Base-by-base conservation (phyloP, 1,140 invertebrate species). In the Halictus rubicundus region DNA sequence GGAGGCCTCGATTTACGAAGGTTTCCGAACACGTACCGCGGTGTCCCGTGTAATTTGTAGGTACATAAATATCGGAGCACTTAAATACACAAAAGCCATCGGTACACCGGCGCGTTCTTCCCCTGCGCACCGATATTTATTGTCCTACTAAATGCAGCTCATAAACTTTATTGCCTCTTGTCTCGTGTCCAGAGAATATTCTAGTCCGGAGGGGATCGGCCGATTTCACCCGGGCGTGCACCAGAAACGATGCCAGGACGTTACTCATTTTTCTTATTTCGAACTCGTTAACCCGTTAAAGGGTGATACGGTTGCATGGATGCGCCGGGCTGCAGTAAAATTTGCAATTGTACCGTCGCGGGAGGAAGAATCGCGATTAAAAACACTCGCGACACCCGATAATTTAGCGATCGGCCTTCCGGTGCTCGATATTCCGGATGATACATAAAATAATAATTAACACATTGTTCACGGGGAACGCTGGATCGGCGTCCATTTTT, bases 41-140 rank as follows among this genome's bases (percentile, higher is more conserved):
- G 49, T 54, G 69, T 65, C 21, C 57, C 63, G 77, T 54, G 83
- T 87, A 88, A 88, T 89, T 87, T 83, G 85, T 77, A 68, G 80
- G 73, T 72, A 79, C 77, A 84, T 84, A 83, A 83, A 84, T 84
- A 84, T 64, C 37, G 49, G 37, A 39, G 54, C 68, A 83, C 83
- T 84, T 84, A 84, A 84, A 66, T 72, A 73, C 46, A 10, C 68
- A 52, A 46, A 63, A 78, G 68, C 57, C 66, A 57, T 71, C 72
- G 70, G 54, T 65, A 59, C n/a, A 37, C 25, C 57, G n/a, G 0
- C 57, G 46, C 39, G 63, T 77, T 69, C 63, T 16, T 59, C 77
- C 71, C 57, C 61, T 59, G 21, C n/a, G 42, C 77, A 81, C 82
- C 83, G 83, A 87, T 89, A 88, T 90, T 90, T 89, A 89, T 88